Conservation (phyloP, 2,797 vertebrate species). For the Poeciliopsis paucimaculata region DNA sequence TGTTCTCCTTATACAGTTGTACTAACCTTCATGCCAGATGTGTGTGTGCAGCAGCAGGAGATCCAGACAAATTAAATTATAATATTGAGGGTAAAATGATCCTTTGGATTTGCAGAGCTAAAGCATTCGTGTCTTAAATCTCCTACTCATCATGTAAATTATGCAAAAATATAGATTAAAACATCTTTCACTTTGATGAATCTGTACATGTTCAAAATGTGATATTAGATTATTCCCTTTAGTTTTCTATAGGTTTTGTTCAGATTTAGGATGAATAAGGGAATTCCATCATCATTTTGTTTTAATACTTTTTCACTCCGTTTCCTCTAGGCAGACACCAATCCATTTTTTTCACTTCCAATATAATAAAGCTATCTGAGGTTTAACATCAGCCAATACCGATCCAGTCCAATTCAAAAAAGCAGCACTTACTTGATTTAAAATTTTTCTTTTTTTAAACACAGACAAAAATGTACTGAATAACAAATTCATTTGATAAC, state of each 20-base stretch:
- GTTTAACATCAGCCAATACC: no score
- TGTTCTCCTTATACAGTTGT: conserved; percentile 28
- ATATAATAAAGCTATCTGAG: no score
- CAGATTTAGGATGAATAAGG: not conserved
- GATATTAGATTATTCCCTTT: not conserved
- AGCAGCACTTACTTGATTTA: no score
- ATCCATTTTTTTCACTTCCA: no score
- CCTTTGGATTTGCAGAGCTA: conserved; percentile 18
- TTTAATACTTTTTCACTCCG: not conserved
- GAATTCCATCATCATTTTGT: not conserved
- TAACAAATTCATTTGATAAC: no score
- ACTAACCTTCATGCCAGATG: conserved; percentile 7
- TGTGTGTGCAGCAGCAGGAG: conserved; percentile 16
- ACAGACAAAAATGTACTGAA: no score
- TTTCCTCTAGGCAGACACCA: not conserved
- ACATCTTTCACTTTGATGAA: not conserved
- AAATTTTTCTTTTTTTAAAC: no score
- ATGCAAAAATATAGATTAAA: conserved; percentile 2
- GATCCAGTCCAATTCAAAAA: no score
- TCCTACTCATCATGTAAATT: conserved; percentile 8
- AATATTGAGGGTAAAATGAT: conserved; percentile 15
- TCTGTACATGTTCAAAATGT: not conserved
- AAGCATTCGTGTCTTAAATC: conserved; percentile 22
- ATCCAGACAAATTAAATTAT: conserved; percentile 31
- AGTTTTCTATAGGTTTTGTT: not conserved